phyloP scores from a whole-genome alignment of 2,797 vertebrate species.

The Lacerta bilineata region DNA sequence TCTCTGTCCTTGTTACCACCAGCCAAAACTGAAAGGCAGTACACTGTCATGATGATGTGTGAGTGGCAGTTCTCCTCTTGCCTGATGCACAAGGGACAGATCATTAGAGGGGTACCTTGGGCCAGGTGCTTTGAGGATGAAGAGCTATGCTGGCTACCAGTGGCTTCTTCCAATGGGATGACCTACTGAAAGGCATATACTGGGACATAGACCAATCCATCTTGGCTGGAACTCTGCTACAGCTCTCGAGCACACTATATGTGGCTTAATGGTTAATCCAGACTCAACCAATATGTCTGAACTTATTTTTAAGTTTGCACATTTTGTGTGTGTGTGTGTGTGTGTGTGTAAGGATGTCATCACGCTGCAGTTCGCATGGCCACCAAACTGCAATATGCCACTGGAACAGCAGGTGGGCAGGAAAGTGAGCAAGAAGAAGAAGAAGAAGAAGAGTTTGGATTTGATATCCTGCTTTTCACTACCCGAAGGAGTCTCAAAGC shows the following conservation, averaged over 20 bases:
- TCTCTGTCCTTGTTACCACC: background rate
- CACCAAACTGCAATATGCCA: too few species aligned
- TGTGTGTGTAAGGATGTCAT: background rate
- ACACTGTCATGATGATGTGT: background rate
- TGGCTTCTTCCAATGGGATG: background rate
- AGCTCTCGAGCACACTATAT: background rate
- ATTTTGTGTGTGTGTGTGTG: background rate
- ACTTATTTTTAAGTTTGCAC: slow-evolving; percentile 11
- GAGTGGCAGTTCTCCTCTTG: background rate
- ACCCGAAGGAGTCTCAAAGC: too few species aligned
- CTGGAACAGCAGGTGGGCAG: too few species aligned
- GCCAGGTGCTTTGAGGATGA: background rate
- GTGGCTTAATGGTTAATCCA: background rate
- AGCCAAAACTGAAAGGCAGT: background rate
- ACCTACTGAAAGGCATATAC: background rate
- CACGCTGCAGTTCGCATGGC: too few species aligned
- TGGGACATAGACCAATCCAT: background rate
- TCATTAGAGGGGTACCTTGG: background rate
- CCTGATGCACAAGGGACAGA: background rate
- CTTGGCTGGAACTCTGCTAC: background rate
- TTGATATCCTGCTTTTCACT: too few species aligned
- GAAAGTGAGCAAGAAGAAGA: too few species aligned
- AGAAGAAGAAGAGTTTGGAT: too few species aligned
- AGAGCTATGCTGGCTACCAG: background rate
- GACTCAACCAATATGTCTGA: background rate